These are phyloP conservation scores for Tridacna gigas DNA, from an alignment of 2,888 invertebrate species.

Conservation along the genomic window DNA sequence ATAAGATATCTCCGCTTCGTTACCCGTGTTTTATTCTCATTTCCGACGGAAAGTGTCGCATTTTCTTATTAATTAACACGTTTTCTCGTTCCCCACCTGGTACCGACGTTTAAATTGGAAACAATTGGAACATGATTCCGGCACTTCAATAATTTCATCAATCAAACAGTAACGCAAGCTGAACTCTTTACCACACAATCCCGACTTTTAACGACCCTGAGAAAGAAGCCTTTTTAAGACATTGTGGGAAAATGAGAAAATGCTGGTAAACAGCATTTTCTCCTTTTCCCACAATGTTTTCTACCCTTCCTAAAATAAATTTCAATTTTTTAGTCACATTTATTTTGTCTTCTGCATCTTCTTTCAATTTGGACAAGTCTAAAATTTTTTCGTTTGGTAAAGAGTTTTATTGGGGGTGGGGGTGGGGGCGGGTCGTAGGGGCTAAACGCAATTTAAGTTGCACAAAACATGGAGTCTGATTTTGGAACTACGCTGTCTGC, in stretches of 20 bases:
- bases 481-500: too few species aligned
- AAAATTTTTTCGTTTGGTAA: neutral
- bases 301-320: neutral
- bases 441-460: too few species aligned
- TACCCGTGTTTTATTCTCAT: constrained; percentile 24
- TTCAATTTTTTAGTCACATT: neutral
- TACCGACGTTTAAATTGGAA: constrained; percentile 10
- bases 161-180: neutral
- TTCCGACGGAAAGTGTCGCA: constrained; percentile 44
- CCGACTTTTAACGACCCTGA: too few species aligned
- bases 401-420: too few species aligned
- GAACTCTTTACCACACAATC: too few species aligned
- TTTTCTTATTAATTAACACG: constrained; percentile 54
- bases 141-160: neutral
- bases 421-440: too few species aligned
- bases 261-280: neutral
- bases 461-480: too few species aligned
- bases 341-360: neutral
- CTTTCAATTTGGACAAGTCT: neutral
- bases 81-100: constrained; percentile 44
- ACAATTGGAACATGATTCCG: constrained; percentile 3
- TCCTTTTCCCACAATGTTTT: constrained; percentile 1
- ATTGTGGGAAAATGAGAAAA: neutral
- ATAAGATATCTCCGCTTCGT: constrained; percentile 1
- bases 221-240: neutral